Conservation (phyloP, 2,888 invertebrate genomes). For the Epinotia bilunana region DNA sequence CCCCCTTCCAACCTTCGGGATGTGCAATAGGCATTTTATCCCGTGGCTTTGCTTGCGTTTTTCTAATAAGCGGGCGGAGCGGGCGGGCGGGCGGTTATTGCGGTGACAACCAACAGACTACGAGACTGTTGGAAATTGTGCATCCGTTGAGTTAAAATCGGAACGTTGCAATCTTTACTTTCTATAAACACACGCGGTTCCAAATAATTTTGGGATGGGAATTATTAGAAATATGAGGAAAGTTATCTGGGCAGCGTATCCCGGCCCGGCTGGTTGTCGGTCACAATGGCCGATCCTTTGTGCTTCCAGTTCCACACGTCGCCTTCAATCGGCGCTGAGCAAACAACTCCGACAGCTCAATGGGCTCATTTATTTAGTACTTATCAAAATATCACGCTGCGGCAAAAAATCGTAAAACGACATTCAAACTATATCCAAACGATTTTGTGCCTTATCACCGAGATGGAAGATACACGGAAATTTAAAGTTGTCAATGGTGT, state of each 20-base stretch:
- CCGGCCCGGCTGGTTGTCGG: conserved; percentile 58
- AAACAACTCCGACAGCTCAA: conserved; percentile 79
- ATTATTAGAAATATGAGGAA: conserved; percentile 24
- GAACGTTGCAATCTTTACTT: not conserved
- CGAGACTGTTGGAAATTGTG: no score
- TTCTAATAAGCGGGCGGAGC: no score
- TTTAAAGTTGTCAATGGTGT: conserved; percentile 49
- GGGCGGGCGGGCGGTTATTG: no score
- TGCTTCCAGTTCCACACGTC: conserved; percentile 54
- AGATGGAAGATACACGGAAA: conserved; percentile 48
- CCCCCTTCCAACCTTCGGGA: no score
- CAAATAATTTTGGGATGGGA: not conserved
- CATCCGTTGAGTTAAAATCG: not conserved
- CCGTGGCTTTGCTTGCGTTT: no score
- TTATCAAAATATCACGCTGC: conserved; percentile 72
- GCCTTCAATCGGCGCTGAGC: conserved; percentile 62
- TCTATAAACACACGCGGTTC: not conserved
- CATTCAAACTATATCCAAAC: conserved; percentile 47
- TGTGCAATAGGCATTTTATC: no score
- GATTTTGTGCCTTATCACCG: conserved; percentile 55
- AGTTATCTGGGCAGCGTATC: conserved; percentile 47
- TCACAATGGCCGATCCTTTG: conserved; percentile 62
- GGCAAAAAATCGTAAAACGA: conserved; percentile 53
- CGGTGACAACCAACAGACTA: no score
- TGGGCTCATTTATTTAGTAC: conserved; percentile 80